These are phyloP conservation scores for Leucosticte australis DNA, from an alignment of 2,113 vertebrate genomes.

Conservation along the genomic window DNA sequence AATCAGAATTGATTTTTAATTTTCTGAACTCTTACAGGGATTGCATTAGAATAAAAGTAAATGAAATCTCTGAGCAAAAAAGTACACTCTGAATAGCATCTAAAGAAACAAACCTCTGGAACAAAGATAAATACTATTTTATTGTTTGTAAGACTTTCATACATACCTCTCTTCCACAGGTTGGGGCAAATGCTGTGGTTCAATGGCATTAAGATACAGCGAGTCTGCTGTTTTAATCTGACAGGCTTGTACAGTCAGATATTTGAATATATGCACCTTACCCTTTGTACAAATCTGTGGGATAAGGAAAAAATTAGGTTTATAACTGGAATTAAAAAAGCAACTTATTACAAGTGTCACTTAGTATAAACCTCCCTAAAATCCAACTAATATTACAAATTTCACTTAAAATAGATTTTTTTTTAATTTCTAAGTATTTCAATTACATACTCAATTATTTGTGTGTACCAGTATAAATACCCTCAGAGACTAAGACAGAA, in stretches of 20 bases:
- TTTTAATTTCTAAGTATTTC: not conserved
- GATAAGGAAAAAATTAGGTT: not conserved
- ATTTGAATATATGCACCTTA: slow-evolving; percentile 96
- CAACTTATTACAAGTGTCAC: not conserved
- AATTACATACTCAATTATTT: not conserved
- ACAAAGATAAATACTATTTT: not conserved
- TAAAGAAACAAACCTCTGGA: not conserved
- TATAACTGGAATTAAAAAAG: not conserved
- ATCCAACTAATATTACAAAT: not conserved
- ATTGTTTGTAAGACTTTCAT: not conserved
- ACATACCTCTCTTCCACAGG: slow-evolving; percentile 84
- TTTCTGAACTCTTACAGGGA: not conserved
- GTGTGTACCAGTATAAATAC: not conserved
- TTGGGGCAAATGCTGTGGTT: slow-evolving; percentile 81
- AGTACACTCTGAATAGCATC: not conserved
- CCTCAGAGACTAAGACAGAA: not conserved
- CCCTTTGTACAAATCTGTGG: slow-evolving; percentile 92
- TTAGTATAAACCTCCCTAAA: not conserved
- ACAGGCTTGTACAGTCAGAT: slow-evolving; percentile 90
- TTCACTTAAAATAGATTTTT: not conserved
- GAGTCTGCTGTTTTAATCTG: slow-evolving; percentile 88
- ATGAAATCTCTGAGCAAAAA: not conserved
- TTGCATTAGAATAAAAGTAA: not conserved
- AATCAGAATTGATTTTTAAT: not conserved
- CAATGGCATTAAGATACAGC: slow-evolving; percentile 85